A percentile compares a stretch with the other conserved stretches of the same genome.
Conservation (phyloP, 1,140 invertebrate species). For the Neodiprion lecontei region DNA sequence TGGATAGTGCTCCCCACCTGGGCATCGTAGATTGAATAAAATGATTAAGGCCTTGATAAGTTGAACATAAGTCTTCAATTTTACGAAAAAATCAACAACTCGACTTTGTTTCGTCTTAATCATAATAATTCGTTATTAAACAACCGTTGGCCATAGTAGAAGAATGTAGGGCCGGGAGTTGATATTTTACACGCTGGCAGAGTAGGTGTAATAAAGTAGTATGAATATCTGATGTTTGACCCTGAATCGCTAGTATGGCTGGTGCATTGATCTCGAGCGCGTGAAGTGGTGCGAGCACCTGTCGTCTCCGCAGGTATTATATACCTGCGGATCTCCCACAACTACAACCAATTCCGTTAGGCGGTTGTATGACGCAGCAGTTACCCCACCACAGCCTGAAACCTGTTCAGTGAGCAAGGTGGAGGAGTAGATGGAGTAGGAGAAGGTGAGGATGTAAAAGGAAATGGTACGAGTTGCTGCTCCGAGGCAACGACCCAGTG, state of each 20-base stretch:
- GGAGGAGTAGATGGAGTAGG: slow-evolving; percentile 30
- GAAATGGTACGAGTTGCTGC: slow-evolving; percentile 34
- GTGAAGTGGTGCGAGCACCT: neutral
- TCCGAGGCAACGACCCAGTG: slow-evolving; percentile 39
- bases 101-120: too few species aligned
- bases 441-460: slow-evolving; percentile 8
- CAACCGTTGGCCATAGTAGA: too few species aligned
- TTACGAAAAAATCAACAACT: too few species aligned
- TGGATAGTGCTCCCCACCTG: too few species aligned
- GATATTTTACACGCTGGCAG: too few species aligned
- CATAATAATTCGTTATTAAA: too few species aligned
- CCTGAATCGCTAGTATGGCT: neutral
- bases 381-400: slow-evolving; percentile 18
- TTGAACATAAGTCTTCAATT: too few species aligned
- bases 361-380: neutral
- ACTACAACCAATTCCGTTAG: slow-evolving; percentile 49
- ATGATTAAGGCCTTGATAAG: too few species aligned
- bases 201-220: too few species aligned
- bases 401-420: neutral
- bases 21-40: too few species aligned
- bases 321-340: neutral
- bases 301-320: neutral
- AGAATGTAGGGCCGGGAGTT: too few species aligned
- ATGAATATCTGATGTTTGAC: neutral
- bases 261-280: slow-evolving; percentile 1